Conservation (phyloP, 2,113 vertebrate species). For the Gopherus evgoodei region DNA sequence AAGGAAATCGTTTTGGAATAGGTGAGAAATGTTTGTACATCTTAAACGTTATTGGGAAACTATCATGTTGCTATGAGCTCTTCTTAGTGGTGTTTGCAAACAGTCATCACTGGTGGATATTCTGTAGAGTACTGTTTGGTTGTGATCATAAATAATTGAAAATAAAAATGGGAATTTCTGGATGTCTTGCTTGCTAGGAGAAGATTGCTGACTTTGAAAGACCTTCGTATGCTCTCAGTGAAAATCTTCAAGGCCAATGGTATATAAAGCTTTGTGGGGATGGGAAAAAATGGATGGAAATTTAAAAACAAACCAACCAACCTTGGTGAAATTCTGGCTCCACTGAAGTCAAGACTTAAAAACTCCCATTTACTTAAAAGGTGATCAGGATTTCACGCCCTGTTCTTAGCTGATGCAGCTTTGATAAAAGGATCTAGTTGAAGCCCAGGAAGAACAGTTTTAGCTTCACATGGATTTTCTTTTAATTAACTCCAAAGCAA, state of each 20-base stretch:
- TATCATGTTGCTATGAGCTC: not conserved
- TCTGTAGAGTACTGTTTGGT: constrained; percentile 2
- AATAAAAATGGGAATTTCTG: not conserved
- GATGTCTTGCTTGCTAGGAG: not conserved
- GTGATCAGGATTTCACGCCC: not conserved
- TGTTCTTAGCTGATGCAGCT: not conserved
- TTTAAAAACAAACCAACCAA: not conserved
- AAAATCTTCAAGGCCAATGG: not conserved
- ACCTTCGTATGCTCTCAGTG: not conserved
- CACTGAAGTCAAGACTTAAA: not conserved
- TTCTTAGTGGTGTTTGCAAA: not conserved
- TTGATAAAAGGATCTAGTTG: not conserved
- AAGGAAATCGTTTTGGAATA: not conserved
- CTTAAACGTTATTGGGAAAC: not conserved
- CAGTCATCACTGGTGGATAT: not conserved
- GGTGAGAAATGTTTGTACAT: fast-evolving
- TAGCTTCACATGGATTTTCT: not conserved
- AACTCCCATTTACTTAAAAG: not conserved
- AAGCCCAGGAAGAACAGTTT: not conserved
- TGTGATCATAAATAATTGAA: not conserved
- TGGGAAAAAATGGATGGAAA: not conserved
- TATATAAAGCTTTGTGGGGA: not conserved
- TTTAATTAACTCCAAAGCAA: not conserved
- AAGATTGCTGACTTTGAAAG: not conserved
- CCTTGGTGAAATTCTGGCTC: not conserved